Conservation (phyloP, 2,113 vertebrate genomes). For the Eulacestoma nigropectus region DNA sequence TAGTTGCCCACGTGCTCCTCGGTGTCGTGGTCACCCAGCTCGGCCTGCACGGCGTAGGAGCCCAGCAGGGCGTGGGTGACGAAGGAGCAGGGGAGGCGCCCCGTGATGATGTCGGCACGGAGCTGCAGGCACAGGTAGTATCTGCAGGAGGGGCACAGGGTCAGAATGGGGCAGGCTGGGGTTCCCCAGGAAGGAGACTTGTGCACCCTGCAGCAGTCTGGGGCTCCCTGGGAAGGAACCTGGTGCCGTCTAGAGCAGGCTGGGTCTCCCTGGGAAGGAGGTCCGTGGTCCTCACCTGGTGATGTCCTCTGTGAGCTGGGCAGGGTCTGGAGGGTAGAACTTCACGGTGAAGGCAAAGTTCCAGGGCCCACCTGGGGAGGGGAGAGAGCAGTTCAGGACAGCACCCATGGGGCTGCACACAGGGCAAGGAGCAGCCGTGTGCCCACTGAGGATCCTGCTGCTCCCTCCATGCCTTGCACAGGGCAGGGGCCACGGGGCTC, state of each 20-base stretch:
- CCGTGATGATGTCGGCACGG: slow-evolving; percentile 94
- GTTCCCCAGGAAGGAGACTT: background rate
- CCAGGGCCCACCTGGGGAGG: slow-evolving; percentile 84
- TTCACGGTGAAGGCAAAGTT: slow-evolving; percentile 93
- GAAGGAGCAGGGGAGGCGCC: slow-evolving; percentile 95
- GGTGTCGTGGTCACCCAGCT: slow-evolving; percentile 89
- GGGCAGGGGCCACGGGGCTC: background rate
- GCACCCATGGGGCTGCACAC: fast-evolving
- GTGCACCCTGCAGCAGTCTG: fast-evolving
- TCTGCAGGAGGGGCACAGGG: slow-evolving; percentile 64
- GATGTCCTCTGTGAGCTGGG: slow-evolving; percentile 96
- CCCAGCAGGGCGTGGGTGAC: slow-evolving; percentile 95
- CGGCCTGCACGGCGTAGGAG: slow-evolving; percentile 92
- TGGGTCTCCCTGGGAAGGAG: fast-evolving
- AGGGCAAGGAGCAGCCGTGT: background rate
- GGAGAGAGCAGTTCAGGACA: background rate
- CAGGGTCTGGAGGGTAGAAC: slow-evolving; percentile 97
- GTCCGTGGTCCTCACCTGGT: slow-evolving; percentile 79
- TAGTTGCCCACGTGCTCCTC: slow-evolving; percentile 92
- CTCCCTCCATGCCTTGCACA: background rate
- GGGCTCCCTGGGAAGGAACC: background rate
- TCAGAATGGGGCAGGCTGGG: background rate
- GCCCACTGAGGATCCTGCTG: background rate
- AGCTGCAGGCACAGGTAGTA: slow-evolving; percentile 99
- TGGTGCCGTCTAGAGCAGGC: background rate